These are phyloP conservation scores for Lacerta viridis DNA, from an alignment of 2,797 vertebrate genomes.

Conservation along the genomic window DNA sequence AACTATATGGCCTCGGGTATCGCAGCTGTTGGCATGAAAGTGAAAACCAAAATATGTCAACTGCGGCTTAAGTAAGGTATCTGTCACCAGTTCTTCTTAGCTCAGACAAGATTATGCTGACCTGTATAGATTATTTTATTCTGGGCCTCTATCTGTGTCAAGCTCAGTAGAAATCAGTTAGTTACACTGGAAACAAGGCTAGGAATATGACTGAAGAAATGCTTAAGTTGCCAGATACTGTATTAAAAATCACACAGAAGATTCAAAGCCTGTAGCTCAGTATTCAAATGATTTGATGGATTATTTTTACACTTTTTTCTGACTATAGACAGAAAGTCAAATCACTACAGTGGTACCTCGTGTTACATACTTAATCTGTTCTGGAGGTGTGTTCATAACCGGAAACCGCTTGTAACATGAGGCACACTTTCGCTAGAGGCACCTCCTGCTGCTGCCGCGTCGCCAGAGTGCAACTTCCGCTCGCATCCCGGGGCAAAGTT, in stretches of 20 bases:
- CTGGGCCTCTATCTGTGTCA: slow-evolving; percentile 3
- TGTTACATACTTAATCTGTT: too few relatives aligned
- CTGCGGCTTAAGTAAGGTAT: slow-evolving; percentile 26
- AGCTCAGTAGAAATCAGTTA: background rate
- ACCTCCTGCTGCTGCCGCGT: rapidly evolving
- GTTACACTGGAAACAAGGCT: slow-evolving; percentile 13
- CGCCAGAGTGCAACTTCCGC: too few relatives aligned
- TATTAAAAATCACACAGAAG: background rate
- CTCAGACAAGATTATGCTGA: rapidly evolving
- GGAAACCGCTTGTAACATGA: too few relatives aligned
- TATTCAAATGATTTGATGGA: background rate
- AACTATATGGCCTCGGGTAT: background rate
- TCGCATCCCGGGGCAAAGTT: too few relatives aligned
- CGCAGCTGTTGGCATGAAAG: slow-evolving; percentile 14
- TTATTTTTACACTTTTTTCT: background rate
- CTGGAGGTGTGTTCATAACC: too few relatives aligned
- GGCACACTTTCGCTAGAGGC: too few relatives aligned
- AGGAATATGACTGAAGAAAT: background rate
- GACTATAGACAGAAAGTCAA: background rate
- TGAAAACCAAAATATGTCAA: slow-evolving; percentile 40
- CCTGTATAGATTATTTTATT: slow-evolving; percentile 29
- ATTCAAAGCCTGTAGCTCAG: background rate
- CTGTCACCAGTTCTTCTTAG: background rate
- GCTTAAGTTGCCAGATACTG: background rate
- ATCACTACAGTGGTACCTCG: background rate